Evolutionary conservation across 2,888 invertebrate genomes (phyloP), one percentile per base, ranked within the genome.

Genomic region (Hecatera dysodea): DNA sequence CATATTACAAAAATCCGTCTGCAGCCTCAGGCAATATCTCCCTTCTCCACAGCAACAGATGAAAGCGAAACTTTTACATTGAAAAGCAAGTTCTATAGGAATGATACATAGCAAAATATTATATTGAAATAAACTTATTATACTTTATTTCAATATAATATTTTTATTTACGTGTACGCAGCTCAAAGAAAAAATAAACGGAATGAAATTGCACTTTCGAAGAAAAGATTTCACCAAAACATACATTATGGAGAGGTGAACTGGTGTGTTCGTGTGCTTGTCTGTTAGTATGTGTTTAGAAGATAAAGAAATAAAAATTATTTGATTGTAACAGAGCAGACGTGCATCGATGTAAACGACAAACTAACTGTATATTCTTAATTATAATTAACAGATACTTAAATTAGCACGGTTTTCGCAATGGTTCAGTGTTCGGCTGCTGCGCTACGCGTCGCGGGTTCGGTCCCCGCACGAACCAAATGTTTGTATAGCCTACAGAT

Each of bases 11-110:
- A 81, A 69, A 64, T 63, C 48, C 22, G 66, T 78, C 65, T 56
- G 17, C 56, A 4, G 78, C 79, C 78, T n/a, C 1, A 67, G 73
- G 78, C 65, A n/a, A n/a, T n/a, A n/a, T n/a, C n/a, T n/a, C n/a
- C n/a, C n/a, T n/a, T n/a, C n/a, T n/a, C n/a, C 52, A 48, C 19
- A 8, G 29, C 36, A 5, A 27, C 11, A 36, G 33, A 64, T 42
- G 27, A 66, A 65, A 56, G 42, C 19, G 50, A 52, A 63, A 77
- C 46, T 76, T 50, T 22, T 29, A 36, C 15, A 22, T 42, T 24
- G 44, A 59, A 69, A 59, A 46, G 33, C 27, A 24, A 61, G 22
- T 22, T 60, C 33, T 69, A 15, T 42, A 33, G 7, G 48, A 42
- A 48, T 33, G 15, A 17, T 72, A 19, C 17, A 44, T 50, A n/a